phyloP scores from a whole-genome alignment of 2,113 vertebrate species.

The Deroptyus accipitrinus region DNA sequence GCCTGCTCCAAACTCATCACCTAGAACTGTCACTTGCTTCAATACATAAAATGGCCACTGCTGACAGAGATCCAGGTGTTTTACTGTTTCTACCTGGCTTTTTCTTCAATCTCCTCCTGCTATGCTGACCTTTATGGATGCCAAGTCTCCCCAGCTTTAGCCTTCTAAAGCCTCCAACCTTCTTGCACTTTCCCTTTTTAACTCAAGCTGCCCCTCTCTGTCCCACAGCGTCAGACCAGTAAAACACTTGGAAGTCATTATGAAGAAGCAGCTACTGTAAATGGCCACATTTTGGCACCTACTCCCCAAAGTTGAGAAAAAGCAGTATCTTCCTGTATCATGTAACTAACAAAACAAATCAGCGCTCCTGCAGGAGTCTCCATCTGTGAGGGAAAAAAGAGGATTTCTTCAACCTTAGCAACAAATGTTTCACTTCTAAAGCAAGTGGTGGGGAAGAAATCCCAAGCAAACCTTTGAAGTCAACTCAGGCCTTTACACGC shows the following conservation, averaged over 20 bases:
- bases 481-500: neutral
- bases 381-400: neutral
- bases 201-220: neutral
- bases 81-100: neutral
- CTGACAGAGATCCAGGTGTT: neutral
- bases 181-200: neutral
- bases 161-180: neutral
- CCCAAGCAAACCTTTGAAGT: neutral
- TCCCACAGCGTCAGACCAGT: neutral
- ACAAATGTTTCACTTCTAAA: neutral
- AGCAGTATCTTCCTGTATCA: neutral
- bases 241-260: neutral
- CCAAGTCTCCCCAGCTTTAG: neutral
- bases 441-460: neutral
- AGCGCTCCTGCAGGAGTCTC: neutral
- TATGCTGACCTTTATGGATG: neutral
- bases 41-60: rapidly evolving
- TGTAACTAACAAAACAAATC: neutral
- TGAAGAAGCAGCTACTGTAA: neutral
- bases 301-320: neutral
- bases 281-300: neutral
- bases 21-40: neutral
- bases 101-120: neutral
- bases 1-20: neutral
- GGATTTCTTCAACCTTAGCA: neutral